Evolutionary conservation across 2,888 invertebrate genomes (phyloP).

Genomic region (Ornithoptera alexandrae): DNA sequence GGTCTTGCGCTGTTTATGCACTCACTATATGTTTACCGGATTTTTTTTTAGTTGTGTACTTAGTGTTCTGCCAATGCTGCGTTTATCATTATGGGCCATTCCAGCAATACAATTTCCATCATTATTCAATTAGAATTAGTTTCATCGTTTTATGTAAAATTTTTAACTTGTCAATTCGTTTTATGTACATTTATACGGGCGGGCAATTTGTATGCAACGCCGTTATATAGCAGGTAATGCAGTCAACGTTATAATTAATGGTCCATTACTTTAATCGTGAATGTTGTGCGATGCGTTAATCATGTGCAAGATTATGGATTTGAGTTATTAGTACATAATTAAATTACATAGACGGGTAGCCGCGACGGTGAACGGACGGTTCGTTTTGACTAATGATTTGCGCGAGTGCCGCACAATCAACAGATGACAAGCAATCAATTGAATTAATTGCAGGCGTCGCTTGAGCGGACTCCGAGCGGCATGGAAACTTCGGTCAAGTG

Average conservation of each 20-base stretch:
- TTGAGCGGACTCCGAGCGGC: conserved; percentile 18
- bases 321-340: conserved; percentile 58
- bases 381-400: conserved; percentile 67
- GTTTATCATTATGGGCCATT: too few species aligned
- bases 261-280: conserved; percentile 40
- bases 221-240: conserved; percentile 30
- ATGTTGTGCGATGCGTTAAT: conserved; percentile 45
- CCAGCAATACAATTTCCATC: too few species aligned
- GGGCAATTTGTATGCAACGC: background rate
- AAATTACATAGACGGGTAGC: conserved; percentile 41
- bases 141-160: background rate
- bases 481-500: conserved; percentile 28
- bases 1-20: too few species aligned
- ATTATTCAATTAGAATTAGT: background rate
- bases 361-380: conserved; percentile 42
- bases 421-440: conserved; percentile 68
- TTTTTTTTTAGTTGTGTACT: too few species aligned
- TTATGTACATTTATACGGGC: background rate
- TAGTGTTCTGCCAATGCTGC: too few species aligned
- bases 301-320: conserved; percentile 47
- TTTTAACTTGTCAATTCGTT: background rate
- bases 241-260: conserved; percentile 42
- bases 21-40: too few species aligned
- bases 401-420: conserved; percentile 55
- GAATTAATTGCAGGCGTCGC: conserved; percentile 55